Conservation (phyloP, 2,113 vertebrate species). For the Ceyx cyanopectus region DNA sequence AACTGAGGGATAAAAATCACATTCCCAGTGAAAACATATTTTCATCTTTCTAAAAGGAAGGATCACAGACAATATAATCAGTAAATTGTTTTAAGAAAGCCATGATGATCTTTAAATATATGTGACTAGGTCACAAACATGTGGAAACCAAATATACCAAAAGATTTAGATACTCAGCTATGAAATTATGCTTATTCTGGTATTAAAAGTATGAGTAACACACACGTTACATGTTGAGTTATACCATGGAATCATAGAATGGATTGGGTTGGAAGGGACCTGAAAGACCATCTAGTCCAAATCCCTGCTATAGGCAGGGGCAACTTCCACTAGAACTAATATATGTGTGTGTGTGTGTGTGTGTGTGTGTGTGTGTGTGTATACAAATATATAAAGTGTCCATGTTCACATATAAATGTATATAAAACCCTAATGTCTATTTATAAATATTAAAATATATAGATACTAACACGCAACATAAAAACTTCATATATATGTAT, state of each 20-base stretch:
- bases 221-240: not conserved
- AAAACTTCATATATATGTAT: not conserved
- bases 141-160: not conserved
- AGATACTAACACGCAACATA: not conserved
- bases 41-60: not conserved
- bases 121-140: not conserved
- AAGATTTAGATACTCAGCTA: not conserved
- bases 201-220: not conserved
- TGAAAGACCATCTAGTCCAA: not conserved
- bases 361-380: too few relatives aligned
- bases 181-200: not conserved
- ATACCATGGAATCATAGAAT: not conserved
- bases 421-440: not conserved
- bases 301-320: not conserved
- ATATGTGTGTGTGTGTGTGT: too few relatives aligned
- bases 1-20: not conserved
- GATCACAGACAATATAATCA: not conserved
- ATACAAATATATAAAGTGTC: not conserved
- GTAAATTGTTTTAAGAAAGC: not conserved
- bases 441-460: too few relatives aligned
- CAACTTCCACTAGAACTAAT: not conserved
- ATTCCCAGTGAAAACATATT: not conserved
- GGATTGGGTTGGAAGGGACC: not conserved
- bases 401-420: too few relatives aligned
- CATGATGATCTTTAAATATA: not conserved